phyloP scores from a whole-genome alignment of 2,888 invertebrate species.

The Colostygia pectinataria region DNA sequence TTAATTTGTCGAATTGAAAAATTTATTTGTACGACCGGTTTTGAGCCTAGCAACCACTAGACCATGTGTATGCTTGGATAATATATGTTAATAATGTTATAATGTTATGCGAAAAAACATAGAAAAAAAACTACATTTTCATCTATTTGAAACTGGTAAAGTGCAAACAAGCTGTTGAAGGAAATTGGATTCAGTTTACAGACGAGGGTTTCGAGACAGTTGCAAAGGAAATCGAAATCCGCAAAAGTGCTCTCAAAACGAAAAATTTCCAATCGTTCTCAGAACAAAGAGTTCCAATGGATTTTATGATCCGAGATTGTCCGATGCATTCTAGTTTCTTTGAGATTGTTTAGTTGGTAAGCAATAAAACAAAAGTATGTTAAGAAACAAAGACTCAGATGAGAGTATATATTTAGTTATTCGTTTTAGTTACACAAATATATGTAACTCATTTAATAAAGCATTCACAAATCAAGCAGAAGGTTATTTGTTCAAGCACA shows the following conservation, averaged over 20 bases:
- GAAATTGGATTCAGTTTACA: constrained; percentile 59
- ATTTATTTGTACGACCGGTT: too few relatives aligned
- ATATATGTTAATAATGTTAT: too few relatives aligned
- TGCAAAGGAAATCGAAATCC: constrained; percentile 57
- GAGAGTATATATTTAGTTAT: too few relatives aligned
- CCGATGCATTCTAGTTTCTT: constrained; percentile 13
- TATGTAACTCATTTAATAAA: not conserved
- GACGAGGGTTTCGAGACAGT: constrained; percentile 48
- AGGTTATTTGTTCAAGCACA: too few relatives aligned
- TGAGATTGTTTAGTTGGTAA: not conserved
- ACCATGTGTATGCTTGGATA: too few relatives aligned
- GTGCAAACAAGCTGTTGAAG: constrained; percentile 50
- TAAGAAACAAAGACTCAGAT: too few relatives aligned
- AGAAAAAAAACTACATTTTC: constrained; percentile 1
- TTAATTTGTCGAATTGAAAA: too few relatives aligned
- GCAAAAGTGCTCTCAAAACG: constrained; percentile 37
- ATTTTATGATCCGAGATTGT: constrained; percentile 19
- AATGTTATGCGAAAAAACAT: too few relatives aligned
- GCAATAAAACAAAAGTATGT: not conserved
- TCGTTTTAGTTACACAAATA: too few relatives aligned
- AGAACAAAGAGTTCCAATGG: constrained; percentile 14
- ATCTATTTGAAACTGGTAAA: constrained; percentile 43
- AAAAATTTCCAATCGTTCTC: constrained; percentile 18
- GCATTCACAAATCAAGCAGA: too few relatives aligned
- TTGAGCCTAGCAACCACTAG: too few relatives aligned